Evolutionary conservation across 1,140 invertebrate genomes (phyloP), one percentile per base, ranked within the genome.

Genomic region (Riptortus pedestris): DNA sequence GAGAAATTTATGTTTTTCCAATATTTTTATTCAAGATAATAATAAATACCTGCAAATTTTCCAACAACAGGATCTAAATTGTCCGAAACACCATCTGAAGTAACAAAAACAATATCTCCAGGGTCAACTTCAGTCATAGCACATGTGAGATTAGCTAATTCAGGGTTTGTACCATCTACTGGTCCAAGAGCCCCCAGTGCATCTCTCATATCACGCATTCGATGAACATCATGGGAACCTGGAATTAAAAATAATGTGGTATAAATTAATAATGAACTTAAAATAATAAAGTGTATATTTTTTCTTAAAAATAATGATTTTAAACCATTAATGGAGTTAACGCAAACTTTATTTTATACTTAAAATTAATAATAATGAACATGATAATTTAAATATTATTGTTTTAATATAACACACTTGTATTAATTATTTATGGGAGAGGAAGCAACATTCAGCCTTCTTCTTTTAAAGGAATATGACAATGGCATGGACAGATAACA

Each of bases 1-100:
- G n/a, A n/a, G n/a, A n/a, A n/a, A n/a, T n/a, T n/a, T n/a, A n/a
- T n/a, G n/a, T n/a, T n/a, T n/a, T n/a, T n/a, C n/a, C n/a, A n/a
- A n/a, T n/a, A n/a, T n/a, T n/a, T n/a, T n/a, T n/a, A n/a, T n/a
- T n/a, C n/a, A n/a, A n/a, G n/a, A n/a, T n/a, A n/a, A n/a, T n/a
- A n/a, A n/a, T n/a, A n/a, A n/a, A n/a, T 65, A 71, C 70, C 71
- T n/a, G 90, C 90, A 73, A 95, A 91, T 76, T 92, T 92, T 5
- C 91, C 92, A 63, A 95, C 92, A 47, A 94, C 91, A 1, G 92
- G 93, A 78, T 95, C 92, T 74, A 94, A 93, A 73, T 95, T 95
- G 72, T 95, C 92, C 12, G 89, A 91, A 27, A 95, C 84, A n/a
- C 92, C 92, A 73, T 95, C 92, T 18, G 87, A 90, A 1, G 91